Conservation (phyloP, 2,888 invertebrate species). For the Dromius quadrimaculatus region DNA sequence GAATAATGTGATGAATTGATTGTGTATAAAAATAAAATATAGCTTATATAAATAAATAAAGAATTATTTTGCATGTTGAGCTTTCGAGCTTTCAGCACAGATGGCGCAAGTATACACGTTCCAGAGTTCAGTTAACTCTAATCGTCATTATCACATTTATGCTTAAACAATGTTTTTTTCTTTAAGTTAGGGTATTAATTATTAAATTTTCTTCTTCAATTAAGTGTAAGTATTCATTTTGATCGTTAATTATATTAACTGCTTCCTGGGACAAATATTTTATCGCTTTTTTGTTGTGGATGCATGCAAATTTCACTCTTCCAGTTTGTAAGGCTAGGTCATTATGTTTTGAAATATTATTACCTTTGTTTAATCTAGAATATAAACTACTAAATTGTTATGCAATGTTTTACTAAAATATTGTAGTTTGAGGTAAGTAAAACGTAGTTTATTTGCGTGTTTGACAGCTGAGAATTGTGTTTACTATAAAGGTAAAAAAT, state of each 20-base stretch:
- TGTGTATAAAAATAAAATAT: background rate
- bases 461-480: slow-evolving; percentile 17
- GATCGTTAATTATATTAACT: background rate
- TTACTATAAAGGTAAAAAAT: background rate
- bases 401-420: slow-evolving; percentile 1
- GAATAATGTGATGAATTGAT: background rate
- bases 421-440: slow-evolving; percentile 23
- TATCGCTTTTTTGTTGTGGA: slow-evolving; percentile 1
- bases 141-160: slow-evolving; percentile 52
- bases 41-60: background rate
- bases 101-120: slow-evolving; percentile 43
- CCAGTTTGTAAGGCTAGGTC: slow-evolving; percentile 50
- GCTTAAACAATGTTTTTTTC: slow-evolving; percentile 53
- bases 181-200: slow-evolving; percentile 51
- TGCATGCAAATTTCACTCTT: slow-evolving; percentile 41
- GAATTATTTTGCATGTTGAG: background rate
- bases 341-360: slow-evolving; percentile 48
- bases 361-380: slow-evolving; percentile 27
- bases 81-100: background rate
- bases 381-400: background rate
- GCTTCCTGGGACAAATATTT: slow-evolving; percentile 5
- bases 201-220: slow-evolving; percentile 49
- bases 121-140: slow-evolving; percentile 51
- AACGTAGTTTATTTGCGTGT: slow-evolving; percentile 15
- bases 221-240: slow-evolving; percentile 46